Conservation (phyloP, 2,888 invertebrate species). For the Eupeodes luniger region DNA sequence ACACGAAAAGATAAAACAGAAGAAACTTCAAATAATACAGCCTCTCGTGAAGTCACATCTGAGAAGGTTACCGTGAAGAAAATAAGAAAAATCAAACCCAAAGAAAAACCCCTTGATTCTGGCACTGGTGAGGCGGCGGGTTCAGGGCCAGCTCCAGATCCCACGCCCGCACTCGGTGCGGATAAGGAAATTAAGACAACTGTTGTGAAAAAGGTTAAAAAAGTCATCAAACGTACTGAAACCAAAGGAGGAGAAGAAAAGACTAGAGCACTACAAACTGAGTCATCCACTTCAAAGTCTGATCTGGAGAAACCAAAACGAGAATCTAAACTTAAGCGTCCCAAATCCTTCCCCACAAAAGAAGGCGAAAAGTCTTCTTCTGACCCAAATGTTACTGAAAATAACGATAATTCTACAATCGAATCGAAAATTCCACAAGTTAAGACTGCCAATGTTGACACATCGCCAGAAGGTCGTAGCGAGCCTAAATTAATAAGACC, state of each 20-base stretch:
- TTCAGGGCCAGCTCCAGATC: too few species aligned
- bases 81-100: slow-evolving; percentile 80
- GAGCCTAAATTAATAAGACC: slow-evolving; percentile 84
- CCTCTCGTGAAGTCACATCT: slow-evolving; percentile 54
- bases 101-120: slow-evolving; percentile 78
- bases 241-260: slow-evolving; percentile 71
- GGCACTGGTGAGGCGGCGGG: slow-evolving; percentile 54
- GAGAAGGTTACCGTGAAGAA: slow-evolving; percentile 77
- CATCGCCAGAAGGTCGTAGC: slow-evolving; percentile 22
- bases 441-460: slow-evolving; percentile 51
- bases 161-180: slow-evolving; percentile 34
- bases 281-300: slow-evolving; percentile 55
- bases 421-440: slow-evolving; percentile 55
- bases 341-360: slow-evolving; percentile 86
- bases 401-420: slow-evolving; percentile 33
- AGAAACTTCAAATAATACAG: slow-evolving; percentile 66
- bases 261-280: slow-evolving; percentile 51
- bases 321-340: slow-evolving; percentile 85
- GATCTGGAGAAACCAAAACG: slow-evolving; percentile 79
- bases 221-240: slow-evolving; percentile 80
- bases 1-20: slow-evolving; percentile 78
- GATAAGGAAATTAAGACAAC: slow-evolving; percentile 75
- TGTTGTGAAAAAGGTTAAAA: slow-evolving; percentile 80
- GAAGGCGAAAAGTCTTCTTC: slow-evolving; percentile 77
- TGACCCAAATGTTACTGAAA: slow-evolving; percentile 15